These are phyloP conservation scores for Seriola aureovittata DNA, from an alignment of 2,113 vertebrate species.

Conservation along the genomic window DNA sequence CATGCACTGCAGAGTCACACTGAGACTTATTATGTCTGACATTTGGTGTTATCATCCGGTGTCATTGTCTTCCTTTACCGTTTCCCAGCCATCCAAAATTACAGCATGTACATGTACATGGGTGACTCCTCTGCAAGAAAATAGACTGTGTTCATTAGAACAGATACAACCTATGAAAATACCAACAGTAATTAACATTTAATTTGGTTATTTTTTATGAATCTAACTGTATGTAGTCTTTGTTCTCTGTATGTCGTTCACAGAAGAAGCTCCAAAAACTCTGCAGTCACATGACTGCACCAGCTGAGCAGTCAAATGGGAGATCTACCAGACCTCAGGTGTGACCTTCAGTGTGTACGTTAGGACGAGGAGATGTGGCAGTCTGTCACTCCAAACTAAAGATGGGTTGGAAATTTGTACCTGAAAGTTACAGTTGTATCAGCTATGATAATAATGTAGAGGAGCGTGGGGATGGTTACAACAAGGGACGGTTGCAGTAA, in stretches of 20 bases:
- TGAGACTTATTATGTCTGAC: conserved; percentile 74
- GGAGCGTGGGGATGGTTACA: too few species aligned
- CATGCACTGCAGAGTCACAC: conserved; percentile 56
- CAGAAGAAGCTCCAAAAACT: background rate
- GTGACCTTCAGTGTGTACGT: background rate
- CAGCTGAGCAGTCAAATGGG: background rate
- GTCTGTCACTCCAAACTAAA: background rate
- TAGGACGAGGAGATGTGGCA: background rate
- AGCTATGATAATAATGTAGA: too few species aligned
- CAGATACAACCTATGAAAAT: background rate
- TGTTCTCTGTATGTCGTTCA: too few species aligned
- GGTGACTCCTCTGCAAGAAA: background rate
- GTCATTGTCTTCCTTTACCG: conserved; percentile 48
- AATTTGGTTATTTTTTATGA: background rate
- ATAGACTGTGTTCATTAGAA: background rate
- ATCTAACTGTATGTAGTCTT: background rate
- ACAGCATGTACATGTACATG: background rate
- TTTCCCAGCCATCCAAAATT: conserved; percentile 15
- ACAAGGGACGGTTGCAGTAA: too few species aligned
- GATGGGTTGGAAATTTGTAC: background rate
- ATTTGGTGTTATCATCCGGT: conserved; percentile 62
- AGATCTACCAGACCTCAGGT: background rate
- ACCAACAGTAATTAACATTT: background rate
- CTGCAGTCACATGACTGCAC: background rate
- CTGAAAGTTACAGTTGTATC: background rate